A percentile compares a stretch with the other conserved stretches of the same genome.
phyloP scores from a whole-genome alignment of 2,113 vertebrate genomes.

The Clinocottus analis region DNA sequence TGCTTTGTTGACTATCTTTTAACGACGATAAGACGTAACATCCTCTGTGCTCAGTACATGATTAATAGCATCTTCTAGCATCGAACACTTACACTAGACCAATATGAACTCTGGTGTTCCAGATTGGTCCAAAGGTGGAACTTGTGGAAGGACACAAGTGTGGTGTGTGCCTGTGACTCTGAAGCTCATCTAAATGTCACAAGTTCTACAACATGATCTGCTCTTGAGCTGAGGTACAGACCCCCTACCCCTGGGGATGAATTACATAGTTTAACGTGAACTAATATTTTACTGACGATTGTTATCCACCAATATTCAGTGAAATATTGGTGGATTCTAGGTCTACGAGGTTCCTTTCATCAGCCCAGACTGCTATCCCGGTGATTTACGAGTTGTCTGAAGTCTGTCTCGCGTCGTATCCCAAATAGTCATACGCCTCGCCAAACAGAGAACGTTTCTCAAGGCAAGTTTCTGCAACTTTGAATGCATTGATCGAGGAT shows the following conservation, averaged over 20 bases:
- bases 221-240: no score
- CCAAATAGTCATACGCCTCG: neutral
- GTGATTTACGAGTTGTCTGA: neutral
- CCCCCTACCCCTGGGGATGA: no score
- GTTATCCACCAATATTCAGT: no score
- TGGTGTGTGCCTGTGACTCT: neutral
- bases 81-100: neutral
- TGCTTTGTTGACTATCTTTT: neutral
- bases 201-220: neutral
- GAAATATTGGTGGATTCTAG: no score
- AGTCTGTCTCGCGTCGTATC: neutral
- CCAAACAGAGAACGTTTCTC: neutral
- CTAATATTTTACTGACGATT: no score
- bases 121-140: neutral
- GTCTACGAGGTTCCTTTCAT: no score
- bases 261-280: no score
- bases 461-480: neutral
- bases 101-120: neutral
- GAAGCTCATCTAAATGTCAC: neutral
- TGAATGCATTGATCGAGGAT: conserved; percentile 1
- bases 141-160: neutral
- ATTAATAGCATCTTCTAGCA: neutral
- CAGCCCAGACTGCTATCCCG: neutral
- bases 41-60: neutral
- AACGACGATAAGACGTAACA: no score